These are phyloP conservation scores for Drosophila villosipedis DNA, from an alignment of 2,888 invertebrate species.

Conservation along the genomic window DNA sequence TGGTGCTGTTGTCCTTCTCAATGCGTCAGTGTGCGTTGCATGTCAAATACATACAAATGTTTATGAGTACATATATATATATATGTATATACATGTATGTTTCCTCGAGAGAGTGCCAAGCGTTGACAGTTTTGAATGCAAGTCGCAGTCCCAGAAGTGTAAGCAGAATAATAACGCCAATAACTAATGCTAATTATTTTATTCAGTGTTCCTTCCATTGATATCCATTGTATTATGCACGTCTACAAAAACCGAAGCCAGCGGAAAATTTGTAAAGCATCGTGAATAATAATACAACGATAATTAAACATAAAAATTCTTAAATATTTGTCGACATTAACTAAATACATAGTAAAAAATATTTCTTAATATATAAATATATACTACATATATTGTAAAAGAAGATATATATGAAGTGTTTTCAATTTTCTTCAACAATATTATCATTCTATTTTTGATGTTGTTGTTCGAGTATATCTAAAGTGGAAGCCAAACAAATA, in stretches of 20 bases:
- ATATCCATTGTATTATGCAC: conserved; percentile 10
- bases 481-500: conserved; percentile 27
- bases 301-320: conserved; percentile 20
- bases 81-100: conserved; percentile 2
- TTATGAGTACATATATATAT: neutral
- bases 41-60: neutral
- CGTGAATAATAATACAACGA: conserved; percentile 50
- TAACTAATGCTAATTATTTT: conserved; percentile 16
- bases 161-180: conserved; percentile 27
- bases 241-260: conserved; percentile 16
- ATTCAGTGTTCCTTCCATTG: conserved; percentile 38
- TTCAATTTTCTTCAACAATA: conserved; percentile 17
- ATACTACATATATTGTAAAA: neutral
- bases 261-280: conserved; percentile 20
- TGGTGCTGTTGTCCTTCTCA: conserved; percentile 67
- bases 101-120: conserved; percentile 12
- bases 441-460: conserved; percentile 43
- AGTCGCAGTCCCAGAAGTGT: conserved; percentile 18
- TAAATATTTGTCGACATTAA: conserved; percentile 20
- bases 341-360: conserved; percentile 13
- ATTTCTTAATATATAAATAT: conserved; percentile 11
- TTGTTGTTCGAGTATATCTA: conserved; percentile 26
- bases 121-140: conserved; percentile 25
- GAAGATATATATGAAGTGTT: conserved; percentile 15
- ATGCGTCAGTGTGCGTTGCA: conserved; percentile 27